A percentile compares a stretch with the other conserved stretches of the same genome.
These are phyloP conservation scores for Agonopterix subpropinquella DNA, from an alignment of 2,888 invertebrate species.

Conservation along the genomic window DNA sequence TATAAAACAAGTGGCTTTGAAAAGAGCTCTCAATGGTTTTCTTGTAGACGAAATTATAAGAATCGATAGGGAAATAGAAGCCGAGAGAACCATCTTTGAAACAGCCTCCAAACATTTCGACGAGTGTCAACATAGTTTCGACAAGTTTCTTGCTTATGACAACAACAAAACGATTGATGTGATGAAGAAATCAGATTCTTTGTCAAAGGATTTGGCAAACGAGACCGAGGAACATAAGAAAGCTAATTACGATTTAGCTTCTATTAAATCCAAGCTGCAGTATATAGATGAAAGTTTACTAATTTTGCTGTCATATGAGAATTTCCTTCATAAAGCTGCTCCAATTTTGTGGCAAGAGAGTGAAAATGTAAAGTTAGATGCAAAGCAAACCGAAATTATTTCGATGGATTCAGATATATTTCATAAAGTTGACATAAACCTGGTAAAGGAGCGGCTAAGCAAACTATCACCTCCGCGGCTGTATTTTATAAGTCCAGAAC, in stretches of 20 bases:
- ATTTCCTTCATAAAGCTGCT: conserved; percentile 55
- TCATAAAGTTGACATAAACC: conserved; percentile 34
- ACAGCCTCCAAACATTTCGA: conserved; percentile 54
- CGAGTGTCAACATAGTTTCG: conserved; percentile 61
- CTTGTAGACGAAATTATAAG: conserved; percentile 59
- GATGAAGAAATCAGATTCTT: conserved; percentile 61
- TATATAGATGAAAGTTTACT: conserved; percentile 59
- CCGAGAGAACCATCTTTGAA: conserved; percentile 49
- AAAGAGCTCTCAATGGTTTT: conserved; percentile 52
- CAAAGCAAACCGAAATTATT: conserved; percentile 42
- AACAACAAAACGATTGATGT: conserved; percentile 63
- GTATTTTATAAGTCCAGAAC: conserved; percentile 55
- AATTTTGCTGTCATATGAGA: conserved; percentile 61
- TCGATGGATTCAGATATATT: conserved; percentile 47
- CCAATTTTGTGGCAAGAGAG: conserved; percentile 60
- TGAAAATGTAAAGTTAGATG: conserved; percentile 37
- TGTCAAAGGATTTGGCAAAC: conserved; percentile 52
- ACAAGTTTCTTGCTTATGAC: conserved; percentile 62
- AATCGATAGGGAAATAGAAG: conserved; percentile 56
- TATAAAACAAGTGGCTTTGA: conserved; percentile 57
- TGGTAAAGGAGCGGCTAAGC: conserved; percentile 33
- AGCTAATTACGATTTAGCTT: conserved; percentile 53
- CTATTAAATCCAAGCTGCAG: conserved; percentile 59
- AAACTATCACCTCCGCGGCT: conserved; percentile 44
- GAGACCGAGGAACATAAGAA: conserved; percentile 58